A percentile compares a stretch with the other conserved stretches of the same genome.
Conservation (phyloP, 2,113 vertebrate genomes). For the Chunga burmeisteri region DNA sequence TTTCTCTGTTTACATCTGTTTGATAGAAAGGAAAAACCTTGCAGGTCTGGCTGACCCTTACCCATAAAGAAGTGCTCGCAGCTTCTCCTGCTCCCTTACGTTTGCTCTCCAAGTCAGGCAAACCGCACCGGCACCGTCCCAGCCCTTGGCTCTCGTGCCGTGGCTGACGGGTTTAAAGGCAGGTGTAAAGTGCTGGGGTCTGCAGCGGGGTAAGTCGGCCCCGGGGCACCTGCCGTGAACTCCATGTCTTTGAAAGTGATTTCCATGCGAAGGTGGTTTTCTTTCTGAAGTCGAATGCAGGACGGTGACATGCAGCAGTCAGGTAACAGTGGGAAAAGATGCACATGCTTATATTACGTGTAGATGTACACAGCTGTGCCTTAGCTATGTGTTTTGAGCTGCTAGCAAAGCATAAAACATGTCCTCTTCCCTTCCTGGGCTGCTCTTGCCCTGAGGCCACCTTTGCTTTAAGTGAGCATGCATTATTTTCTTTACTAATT, state of each 20-base stretch:
- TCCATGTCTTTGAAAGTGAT: background rate
- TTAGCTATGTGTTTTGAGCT: background rate
- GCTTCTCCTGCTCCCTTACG: background rate
- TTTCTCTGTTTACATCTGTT: background rate
- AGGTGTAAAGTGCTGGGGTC: background rate
- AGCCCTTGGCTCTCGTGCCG: background rate
- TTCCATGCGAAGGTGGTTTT: background rate
- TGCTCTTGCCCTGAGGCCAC: background rate
- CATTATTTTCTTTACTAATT: background rate
- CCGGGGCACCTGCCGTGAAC: background rate
- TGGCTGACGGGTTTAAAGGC: background rate
- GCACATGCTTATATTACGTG: background rate
- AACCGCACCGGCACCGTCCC: rapidly evolving
- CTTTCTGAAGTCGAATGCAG: background rate
- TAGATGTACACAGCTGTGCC: background rate
- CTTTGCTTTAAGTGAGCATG: background rate
- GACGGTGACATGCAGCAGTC: background rate
- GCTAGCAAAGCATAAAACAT: background rate
- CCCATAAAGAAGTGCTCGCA: background rate
- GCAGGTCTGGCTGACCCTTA: background rate
- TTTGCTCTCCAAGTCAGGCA: background rate
- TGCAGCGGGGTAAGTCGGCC: background rate
- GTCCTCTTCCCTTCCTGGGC: background rate
- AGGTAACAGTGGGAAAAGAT: background rate
- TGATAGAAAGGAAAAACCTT: background rate